Evolutionary conservation across 2,888 invertebrate species (phyloP), one percentile per base, ranked within the genome.

Genomic region (Orchestes rusci): DNA sequence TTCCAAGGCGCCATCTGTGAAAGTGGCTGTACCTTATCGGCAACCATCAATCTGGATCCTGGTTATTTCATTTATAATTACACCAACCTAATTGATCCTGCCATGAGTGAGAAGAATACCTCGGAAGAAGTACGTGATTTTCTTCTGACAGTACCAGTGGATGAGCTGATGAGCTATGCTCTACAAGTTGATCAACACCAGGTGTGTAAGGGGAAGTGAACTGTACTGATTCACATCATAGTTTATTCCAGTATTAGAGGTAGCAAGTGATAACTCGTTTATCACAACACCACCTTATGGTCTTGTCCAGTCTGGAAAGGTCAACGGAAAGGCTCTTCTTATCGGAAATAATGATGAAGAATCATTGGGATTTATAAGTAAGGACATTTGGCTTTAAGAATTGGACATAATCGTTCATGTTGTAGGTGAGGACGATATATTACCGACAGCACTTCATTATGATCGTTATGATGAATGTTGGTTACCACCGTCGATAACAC

Each of bases 311-410:
- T 45, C 19, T 12, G 56, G 55, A 28, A 37, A 52, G 12, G 34
- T 54, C 10, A 52, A 51, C 35, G 35, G 32, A 36, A 53, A 55
- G n/a, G 43, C 56, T 3, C 27, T 55, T 13, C 31, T 56, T 1
- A 53, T 56, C 19, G 56, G 56, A 28, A 46, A 39, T 4, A 54
- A 48, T 16, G 53, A 53, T 3, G 55, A 56, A 40, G 56, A 56
- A 42, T 41, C 52, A 43, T 28, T 42, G 42, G 17, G 46, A 44
- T 23, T 39, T 42, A 31, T 35, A 43, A 12, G 31, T 54, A 38
- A 45, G 48, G 7, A 10, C 12, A 10, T 30, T 10, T n/a, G n/a
- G n/a, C n/a, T n/a, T n/a, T n/a, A n/a, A n/a, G n/a, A n/a, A n/a
- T n/a, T n/a, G n/a, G n/a, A n/a, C n/a, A n/a, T n/a, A n/a, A n/a